Conservation (phyloP, 2,888 invertebrate genomes). For the Eutolmus rufibarbis region DNA sequence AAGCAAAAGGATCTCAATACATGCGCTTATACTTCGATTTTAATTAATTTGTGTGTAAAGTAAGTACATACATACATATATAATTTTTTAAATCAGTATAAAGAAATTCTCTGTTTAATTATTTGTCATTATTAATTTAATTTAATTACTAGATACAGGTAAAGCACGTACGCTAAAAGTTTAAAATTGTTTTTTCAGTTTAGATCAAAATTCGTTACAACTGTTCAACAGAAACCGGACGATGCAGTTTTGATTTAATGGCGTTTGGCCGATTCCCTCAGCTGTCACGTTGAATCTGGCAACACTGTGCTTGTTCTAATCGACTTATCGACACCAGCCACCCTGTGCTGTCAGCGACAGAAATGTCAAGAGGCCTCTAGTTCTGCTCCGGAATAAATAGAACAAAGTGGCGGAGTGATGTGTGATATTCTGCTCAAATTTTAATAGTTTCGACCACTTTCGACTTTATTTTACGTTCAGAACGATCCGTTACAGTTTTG, state of each 20-base stretch:
- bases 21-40: no score
- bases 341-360: background rate
- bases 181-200: background rate
- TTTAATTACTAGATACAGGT: no score
- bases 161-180: no score
- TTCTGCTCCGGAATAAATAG: background rate
- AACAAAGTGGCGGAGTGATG: background rate
- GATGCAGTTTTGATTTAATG: background rate
- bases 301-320: background rate
- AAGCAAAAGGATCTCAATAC: no score
- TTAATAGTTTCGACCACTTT: background rate
- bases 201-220: background rate
- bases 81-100: no score
- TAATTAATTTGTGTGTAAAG: no score
- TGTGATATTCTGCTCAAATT: slow-evolving; percentile 18
- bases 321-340: background rate
- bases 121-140: no score
- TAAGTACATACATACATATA: no score
- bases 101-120: no score
- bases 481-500: background rate
- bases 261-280: background rate
- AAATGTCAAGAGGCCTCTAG: background rate
- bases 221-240: background rate
- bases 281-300: background rate
- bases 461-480: background rate